Percentiles rank a stretch among this genome's conserved stretches.
phyloP scores from a whole-genome alignment of 2,797 vertebrate species.

The Trichosurus vulpecula region DNA sequence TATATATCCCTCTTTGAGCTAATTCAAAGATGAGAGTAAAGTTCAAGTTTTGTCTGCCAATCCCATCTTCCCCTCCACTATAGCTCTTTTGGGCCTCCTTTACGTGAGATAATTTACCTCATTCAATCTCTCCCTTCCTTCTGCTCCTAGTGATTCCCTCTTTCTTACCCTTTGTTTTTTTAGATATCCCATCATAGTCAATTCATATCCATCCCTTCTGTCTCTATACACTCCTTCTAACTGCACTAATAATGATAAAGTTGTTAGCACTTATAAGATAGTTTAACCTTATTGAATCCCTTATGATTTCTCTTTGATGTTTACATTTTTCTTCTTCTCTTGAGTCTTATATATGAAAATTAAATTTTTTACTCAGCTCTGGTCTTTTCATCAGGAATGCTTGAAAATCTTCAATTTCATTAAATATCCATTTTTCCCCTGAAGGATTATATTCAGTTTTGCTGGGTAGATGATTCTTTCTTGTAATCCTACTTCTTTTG shows the following conservation, averaged over 20 bases:
- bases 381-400: background rate
- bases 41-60: background rate
- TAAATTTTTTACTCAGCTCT: background rate
- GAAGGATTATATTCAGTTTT: background rate
- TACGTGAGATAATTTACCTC: background rate
- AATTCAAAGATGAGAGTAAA: background rate
- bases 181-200: too few relatives aligned
- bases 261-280: background rate
- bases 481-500: background rate
- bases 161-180: too few relatives aligned
- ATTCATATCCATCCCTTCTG: too few relatives aligned
- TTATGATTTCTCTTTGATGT: background rate
- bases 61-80: background rate
- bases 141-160: background rate
- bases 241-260: background rate
- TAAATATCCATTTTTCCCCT: background rate
- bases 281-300: background rate
- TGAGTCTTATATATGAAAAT: background rate
- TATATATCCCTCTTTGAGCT: background rate
- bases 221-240: background rate
- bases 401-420: background rate
- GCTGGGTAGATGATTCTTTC: background rate
- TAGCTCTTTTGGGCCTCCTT: background rate
- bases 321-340: too few relatives aligned
- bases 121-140: background rate